Evolutionary conservation across 2,797 vertebrate species (phyloP).

Genomic region (Crenichthys baileyi): DNA sequence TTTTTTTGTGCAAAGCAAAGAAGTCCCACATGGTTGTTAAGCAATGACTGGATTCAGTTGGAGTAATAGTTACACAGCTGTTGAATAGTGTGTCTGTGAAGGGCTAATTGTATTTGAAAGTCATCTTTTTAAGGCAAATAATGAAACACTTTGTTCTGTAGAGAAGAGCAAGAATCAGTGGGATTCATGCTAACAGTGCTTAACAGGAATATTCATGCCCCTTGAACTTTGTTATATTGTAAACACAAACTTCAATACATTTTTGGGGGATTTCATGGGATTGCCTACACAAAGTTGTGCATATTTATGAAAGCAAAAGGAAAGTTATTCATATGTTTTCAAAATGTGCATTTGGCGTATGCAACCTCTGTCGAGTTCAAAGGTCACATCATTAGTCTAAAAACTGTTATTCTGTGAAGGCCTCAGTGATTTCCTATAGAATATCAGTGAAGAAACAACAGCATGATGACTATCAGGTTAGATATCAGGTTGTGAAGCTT

Average conservation of each 20-base stretch:
- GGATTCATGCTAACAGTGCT: neutral
- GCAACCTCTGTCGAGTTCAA: no score
- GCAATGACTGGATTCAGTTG: constrained; percentile 43
- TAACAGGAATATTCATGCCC: neutral
- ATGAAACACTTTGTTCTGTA: constrained; percentile 27
- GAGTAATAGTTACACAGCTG: constrained; percentile 27
- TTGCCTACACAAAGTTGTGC: neutral
- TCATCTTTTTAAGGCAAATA: constrained; percentile 50
- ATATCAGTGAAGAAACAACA: no score
- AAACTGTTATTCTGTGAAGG: no score
- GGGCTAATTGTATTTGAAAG: constrained; percentile 25
- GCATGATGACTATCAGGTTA: no score
- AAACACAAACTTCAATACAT: neutral
- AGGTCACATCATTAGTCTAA: no score
- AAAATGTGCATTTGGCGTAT: no score
- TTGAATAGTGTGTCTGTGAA: constrained; percentile 18
- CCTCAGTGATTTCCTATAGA: no score
- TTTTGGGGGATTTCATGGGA: neutral
- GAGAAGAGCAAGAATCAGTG: constrained; percentile 24
- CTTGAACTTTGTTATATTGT: neutral
- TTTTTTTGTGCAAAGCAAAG: constrained; percentile 56
- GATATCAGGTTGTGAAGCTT: no score
- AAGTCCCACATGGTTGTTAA: constrained; percentile 45
- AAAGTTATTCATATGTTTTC: neutral
- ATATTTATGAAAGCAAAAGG: neutral